These are phyloP conservation scores for Oostethus manadensis DNA, from an alignment of 2,113 vertebrate genomes.

Conservation along the genomic window DNA sequence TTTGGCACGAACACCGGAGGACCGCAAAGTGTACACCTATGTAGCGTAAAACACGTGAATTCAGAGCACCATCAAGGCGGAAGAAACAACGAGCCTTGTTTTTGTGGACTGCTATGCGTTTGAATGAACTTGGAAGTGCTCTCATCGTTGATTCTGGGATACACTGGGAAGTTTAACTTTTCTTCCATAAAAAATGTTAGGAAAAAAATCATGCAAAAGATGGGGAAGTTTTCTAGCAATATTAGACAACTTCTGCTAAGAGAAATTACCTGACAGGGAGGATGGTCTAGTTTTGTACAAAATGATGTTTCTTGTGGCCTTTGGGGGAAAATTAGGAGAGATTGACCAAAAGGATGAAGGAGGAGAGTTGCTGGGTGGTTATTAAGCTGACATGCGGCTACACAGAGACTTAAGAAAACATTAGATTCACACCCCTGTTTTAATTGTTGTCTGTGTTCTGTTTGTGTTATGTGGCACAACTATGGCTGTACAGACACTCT, in stretches of 20 bases:
- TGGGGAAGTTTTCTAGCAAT: conserved; percentile 57
- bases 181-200: conserved; percentile 66
- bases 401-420: conserved; percentile 52
- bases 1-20: conserved; percentile 98
- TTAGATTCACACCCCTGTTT: conserved; percentile 78
- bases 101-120: conserved; percentile 58
- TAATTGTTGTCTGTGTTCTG: conserved; percentile 85
- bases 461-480: conserved; percentile 71
- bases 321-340: conserved; percentile 47
- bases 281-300: conserved; percentile 61
- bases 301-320: conserved; percentile 65
- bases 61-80: conserved; percentile 46
- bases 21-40: conserved; percentile 99
- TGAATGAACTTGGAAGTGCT: conserved; percentile 65
- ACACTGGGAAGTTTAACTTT: conserved; percentile 69
- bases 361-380: conserved; percentile 45
- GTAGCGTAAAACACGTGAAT: conserved; percentile 86
- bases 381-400: conserved; percentile 34
- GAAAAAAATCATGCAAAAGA: conserved; percentile 34
- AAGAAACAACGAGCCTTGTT: conserved; percentile 56
- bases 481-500: conserved; percentile 61
- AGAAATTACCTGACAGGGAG: conserved; percentile 33
- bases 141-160: conserved; percentile 67
- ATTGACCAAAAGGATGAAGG: conserved; percentile 25
- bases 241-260: conserved; percentile 58